Evolutionary conservation across 2,113 vertebrate species (phyloP).

Genomic region (Corydoras maculifer): DNA sequence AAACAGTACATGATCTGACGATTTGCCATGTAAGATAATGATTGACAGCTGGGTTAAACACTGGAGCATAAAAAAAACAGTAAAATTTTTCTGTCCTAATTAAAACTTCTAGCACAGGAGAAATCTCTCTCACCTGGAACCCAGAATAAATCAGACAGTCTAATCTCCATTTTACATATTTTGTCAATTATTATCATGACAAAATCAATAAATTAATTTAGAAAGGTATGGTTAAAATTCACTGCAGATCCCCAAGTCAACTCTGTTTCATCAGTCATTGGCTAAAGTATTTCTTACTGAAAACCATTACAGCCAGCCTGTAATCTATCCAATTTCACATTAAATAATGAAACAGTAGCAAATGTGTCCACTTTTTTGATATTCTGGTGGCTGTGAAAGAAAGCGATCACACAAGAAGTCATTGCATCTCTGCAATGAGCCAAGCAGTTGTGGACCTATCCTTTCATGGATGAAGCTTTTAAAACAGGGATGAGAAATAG

Average conservation of each 20-base stretch:
- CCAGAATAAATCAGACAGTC: neutral
- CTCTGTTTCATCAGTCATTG: neutral
- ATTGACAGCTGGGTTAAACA: slow-evolving; percentile 7
- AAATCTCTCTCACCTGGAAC: neutral
- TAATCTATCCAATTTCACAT: slow-evolving; percentile 7
- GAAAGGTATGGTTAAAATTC: neutral
- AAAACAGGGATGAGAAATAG: slow-evolving; percentile 1
- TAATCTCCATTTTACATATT: slow-evolving; percentile 19
- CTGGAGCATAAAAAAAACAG: neutral
- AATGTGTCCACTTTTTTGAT: slow-evolving; percentile 3
- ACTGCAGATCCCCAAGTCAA: neutral
- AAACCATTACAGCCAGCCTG: neutral
- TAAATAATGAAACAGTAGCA: slow-evolving; percentile 16
- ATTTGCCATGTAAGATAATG: slow-evolving; percentile 3
- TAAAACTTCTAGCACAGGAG: slow-evolving; percentile 5
- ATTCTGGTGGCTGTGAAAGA: neutral
- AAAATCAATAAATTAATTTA: slow-evolving; percentile 28
- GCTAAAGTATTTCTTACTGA: slow-evolving; percentile 15
- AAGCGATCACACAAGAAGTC: neutral
- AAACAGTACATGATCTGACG: neutral
- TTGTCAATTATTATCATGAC: slow-evolving; percentile 14
- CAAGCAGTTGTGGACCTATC: slow-evolving; percentile 6
- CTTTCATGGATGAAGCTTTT: slow-evolving; percentile 11
- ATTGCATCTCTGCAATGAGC: neutral
- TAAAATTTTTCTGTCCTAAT: neutral